Conservation (phyloP, 1,140 invertebrate genomes). For the Chrysoperla carnea region DNA sequence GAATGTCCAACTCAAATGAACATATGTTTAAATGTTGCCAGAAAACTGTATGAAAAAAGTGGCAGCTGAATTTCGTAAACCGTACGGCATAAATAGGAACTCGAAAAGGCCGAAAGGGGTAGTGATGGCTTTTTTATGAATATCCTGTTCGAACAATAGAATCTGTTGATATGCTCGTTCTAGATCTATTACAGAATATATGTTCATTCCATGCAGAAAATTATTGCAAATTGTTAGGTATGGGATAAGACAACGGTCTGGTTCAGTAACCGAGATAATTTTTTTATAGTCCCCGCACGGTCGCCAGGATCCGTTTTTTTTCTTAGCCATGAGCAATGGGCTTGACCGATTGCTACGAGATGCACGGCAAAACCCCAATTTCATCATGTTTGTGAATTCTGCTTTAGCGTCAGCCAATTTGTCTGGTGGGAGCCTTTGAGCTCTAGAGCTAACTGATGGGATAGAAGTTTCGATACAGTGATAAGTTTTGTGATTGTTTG, state of each 20-base stretch:
- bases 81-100: conserved; percentile 14
- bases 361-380: conserved; percentile 8
- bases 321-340: conserved; percentile 23
- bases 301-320: conserved; percentile 20
- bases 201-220: conserved; percentile 12
- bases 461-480: conserved; percentile 12
- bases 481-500: conserved; percentile 7
- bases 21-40: no score
- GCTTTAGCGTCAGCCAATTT: conserved; percentile 10
- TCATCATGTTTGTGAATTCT: conserved; percentile 15
- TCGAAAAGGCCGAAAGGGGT: conserved; percentile 22
- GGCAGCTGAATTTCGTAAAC: conserved; percentile 23
- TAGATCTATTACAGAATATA: conserved; percentile 25
- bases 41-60: no score
- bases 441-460: conserved; percentile 12
- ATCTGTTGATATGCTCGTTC: conserved; percentile 25
- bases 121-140: conserved; percentile 21
- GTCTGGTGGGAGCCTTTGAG: conserved; percentile 16
- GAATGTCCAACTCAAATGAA: no score
- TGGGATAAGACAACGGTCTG: conserved; percentile 22
- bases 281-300: conserved; percentile 27
- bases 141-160: conserved; percentile 13
- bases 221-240: conserved; percentile 16
- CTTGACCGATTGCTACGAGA: conserved; percentile 21
- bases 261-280: conserved; percentile 21